These are phyloP conservation scores for Melanotaenia trifasciata DNA, from an alignment of 2,797 vertebrate species.

Conservation along the genomic window DNA sequence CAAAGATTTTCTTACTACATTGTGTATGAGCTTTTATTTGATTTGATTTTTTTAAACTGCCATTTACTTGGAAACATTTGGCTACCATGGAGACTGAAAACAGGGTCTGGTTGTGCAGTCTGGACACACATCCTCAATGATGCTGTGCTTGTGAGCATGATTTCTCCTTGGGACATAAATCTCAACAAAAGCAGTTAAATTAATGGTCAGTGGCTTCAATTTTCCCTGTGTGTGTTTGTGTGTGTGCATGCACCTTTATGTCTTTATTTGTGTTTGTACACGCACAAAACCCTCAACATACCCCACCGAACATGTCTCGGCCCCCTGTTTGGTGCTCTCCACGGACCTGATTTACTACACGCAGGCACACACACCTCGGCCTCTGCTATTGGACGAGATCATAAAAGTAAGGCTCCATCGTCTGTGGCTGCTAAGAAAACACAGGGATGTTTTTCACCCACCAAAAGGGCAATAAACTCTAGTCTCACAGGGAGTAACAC, in stretches of 20 bases:
- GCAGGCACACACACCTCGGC: slow-evolving; percentile 10
- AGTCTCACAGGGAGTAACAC: slow-evolving; percentile 52
- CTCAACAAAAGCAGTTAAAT: slow-evolving; percentile 67
- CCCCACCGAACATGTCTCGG: slow-evolving; percentile 37
- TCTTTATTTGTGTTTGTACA: slow-evolving; percentile 39
- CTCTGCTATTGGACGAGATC: slow-evolving; percentile 54
- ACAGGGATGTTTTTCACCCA: slow-evolving; percentile 67
- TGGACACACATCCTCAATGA: slow-evolving; percentile 41
- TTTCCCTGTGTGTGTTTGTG: slow-evolving; percentile 2
- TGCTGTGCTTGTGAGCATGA: slow-evolving; percentile 48
- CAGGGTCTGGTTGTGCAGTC: slow-evolving; percentile 22
- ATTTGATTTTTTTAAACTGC: neutral
- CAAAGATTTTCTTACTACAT: slow-evolving; percentile 4
- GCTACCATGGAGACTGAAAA: slow-evolving; percentile 18
- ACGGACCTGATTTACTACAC: slow-evolving; percentile 63
- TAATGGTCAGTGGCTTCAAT: slow-evolving; percentile 61
- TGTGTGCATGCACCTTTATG: slow-evolving; percentile 13
- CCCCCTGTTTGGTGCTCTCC: slow-evolving; percentile 42
- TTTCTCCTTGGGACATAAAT: slow-evolving; percentile 62
- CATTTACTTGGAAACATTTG: slow-evolving; percentile 8
- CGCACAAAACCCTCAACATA: slow-evolving; percentile 9
- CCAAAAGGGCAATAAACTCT: slow-evolving; percentile 71
- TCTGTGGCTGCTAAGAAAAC: slow-evolving; percentile 62
- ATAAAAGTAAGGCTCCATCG: slow-evolving; percentile 67
- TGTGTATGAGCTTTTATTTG: neutral